Base-by-base conservation (phyloP, 2,888 invertebrate species). In the Sinopyrophorus schimmeli region DNA sequence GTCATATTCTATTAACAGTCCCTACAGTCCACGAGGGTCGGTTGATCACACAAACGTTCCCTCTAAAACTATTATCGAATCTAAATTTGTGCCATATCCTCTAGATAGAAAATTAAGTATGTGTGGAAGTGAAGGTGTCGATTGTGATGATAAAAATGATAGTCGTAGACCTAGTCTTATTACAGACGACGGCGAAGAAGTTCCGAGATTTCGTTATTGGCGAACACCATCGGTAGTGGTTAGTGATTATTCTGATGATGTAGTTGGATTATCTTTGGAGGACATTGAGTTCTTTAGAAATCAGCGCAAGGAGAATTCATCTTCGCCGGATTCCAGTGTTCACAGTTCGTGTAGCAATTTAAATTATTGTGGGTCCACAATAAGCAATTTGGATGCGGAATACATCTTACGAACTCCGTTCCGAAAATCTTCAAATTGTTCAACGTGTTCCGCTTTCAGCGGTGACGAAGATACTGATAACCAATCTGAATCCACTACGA, bases 221-320 rank as follows among this genome's bases (percentile, higher is more conserved):
- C 75, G 90, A 48, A 89, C 90, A 0, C 92, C 92, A 0, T 90
- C 90, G 42, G 90, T 92, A 30, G 89, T 92, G 2, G 89, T 92
- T 26, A 90, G 89, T 65, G 92, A 92, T 69, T 90, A 90, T 65
- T 89, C 89, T 0, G 90, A 90, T 64, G 89, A 84, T 63, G 74
- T 80, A 3, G 74, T 78, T 60, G 79, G 79, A 35, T 72, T 81
- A 10, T 80, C 79, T 15, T 70, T 81, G 27, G 81, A 81, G 59
- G 81, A 81, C 58, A 77, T 81, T 53, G 81, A 81, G 60, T 79
- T 78, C 62, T 78, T 80, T 59, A 73, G 79, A 2, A 73, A 72
- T 56, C 77, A 76, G 51, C 69, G 77, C 7, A 61, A 59, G 40
- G 66, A 68, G 12, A 23, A 46, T 57, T 73, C 69, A 2, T 72